phyloP scores from a whole-genome alignment of 2,797 vertebrate genomes.

The Anas bernieri region DNA sequence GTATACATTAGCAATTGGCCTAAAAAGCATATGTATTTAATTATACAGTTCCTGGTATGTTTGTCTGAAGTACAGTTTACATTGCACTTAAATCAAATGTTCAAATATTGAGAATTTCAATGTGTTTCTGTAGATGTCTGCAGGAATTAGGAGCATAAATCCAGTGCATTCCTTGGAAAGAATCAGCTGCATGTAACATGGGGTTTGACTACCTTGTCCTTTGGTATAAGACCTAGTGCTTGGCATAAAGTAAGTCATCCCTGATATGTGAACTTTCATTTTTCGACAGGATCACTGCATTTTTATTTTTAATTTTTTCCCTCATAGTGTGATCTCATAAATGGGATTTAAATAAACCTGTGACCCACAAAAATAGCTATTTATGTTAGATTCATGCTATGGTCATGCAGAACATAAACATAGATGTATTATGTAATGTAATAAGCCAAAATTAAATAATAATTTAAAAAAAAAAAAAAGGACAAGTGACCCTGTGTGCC shows the following conservation, averaged over 20 bases:
- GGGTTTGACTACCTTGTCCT: not conserved
- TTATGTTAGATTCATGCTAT: not conserved
- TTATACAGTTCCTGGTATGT: not conserved
- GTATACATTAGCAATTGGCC: not conserved
- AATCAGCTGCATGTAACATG: not conserved
- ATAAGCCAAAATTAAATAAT: not conserved
- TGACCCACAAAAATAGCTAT: not conserved
- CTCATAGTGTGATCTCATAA: not conserved
- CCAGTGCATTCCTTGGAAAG: not conserved
- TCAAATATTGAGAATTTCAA: not conserved
- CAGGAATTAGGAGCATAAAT: not conserved
- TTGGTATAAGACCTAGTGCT: not conserved
- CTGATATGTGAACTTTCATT: not conserved
- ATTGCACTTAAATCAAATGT: not conserved
- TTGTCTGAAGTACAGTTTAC: not conserved
- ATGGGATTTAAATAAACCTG: not conserved
- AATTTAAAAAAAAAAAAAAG: not conserved
- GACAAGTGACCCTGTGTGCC: not conserved
- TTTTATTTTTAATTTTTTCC: not conserved
- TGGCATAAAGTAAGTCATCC: not conserved
- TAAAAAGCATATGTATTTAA: not conserved
- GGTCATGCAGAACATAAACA: not conserved
- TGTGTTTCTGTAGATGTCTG: not conserved
- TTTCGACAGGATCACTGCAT: not conserved
- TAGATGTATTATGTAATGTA: not conserved